These are phyloP conservation scores for Zaprionus lachaisei DNA, from an alignment of 1,140 invertebrate genomes.

Conservation along the genomic window DNA sequence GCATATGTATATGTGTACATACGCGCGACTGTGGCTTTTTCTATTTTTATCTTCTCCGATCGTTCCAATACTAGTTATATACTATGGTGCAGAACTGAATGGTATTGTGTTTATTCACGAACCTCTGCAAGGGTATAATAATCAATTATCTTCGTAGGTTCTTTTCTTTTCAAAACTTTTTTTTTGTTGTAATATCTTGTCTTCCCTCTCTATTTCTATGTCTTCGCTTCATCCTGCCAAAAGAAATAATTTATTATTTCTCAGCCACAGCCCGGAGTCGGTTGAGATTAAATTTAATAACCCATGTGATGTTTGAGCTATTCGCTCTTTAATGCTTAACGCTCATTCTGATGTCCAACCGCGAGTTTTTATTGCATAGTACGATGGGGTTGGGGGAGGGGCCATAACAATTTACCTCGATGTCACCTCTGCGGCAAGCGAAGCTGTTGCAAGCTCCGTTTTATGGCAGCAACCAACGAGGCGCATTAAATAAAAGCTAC, in stretches of 20 bases:
- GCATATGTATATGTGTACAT: too few species aligned
- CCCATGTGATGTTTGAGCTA: conserved; percentile 65
- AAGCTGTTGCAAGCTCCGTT: conserved; percentile 36
- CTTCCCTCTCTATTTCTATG: too few species aligned
- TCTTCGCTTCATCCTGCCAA: background rate
- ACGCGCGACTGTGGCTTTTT: too few species aligned
- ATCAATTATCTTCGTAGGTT: too few species aligned
- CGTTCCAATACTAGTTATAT: too few species aligned
- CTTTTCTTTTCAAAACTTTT: too few species aligned
- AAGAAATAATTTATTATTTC: background rate
- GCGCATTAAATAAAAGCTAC: conserved; percentile 67
- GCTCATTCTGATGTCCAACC: conserved; percentile 37
- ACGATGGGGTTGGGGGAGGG: background rate
- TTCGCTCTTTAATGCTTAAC: conserved; percentile 48
- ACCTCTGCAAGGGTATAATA: too few species aligned
- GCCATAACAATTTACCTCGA: conserved; percentile 60
- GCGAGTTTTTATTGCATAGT: conserved; percentile 57
- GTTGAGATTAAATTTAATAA: conserved; percentile 69
- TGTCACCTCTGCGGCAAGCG: conserved; percentile 57
- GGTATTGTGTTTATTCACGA: too few species aligned
- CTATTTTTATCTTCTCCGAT: too few species aligned
- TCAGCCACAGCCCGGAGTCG: background rate
- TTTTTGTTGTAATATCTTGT: background rate
- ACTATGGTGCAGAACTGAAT: too few species aligned
- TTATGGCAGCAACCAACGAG: conserved; percentile 61